These are phyloP conservation scores for Flabesymbios commensalis DNA, from an alignment of 2,888 invertebrate species.

Conservation along the genomic window DNA sequence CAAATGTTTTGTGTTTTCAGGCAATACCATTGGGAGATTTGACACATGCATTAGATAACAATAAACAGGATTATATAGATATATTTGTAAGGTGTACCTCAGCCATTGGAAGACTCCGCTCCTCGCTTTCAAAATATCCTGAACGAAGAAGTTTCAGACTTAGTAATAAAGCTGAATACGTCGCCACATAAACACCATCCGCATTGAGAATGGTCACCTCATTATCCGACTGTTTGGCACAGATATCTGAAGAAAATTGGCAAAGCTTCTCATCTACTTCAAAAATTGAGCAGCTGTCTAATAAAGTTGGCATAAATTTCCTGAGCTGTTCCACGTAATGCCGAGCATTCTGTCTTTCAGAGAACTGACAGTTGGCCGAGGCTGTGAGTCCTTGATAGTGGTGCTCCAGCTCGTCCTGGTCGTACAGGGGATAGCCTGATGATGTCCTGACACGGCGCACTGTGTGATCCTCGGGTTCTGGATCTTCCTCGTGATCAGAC, in stretches of 20 bases:
- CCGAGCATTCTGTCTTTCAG: slow-evolving; percentile 24
- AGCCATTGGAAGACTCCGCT: slow-evolving; percentile 61
- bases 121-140: slow-evolving; percentile 70
- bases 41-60: no score
- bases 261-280: slow-evolving; percentile 90
- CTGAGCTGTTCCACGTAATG: slow-evolving; percentile 19
- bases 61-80: no score
- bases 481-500: neutral
- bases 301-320: slow-evolving; percentile 73
- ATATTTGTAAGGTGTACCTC: no score
- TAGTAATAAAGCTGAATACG: slow-evolving; percentile 81
- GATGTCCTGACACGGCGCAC: neutral
- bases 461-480: neutral
- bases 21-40: no score
- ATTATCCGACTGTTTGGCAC: slow-evolving; percentile 55
- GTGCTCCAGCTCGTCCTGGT: no score
- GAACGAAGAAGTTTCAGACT: slow-evolving; percentile 78
- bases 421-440: neutral
- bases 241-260: slow-evolving; percentile 88
- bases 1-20: no score
- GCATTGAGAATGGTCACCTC: slow-evolving; percentile 78
- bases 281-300: slow-evolving; percentile 77
- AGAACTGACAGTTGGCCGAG: slow-evolving; percentile 1
- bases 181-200: slow-evolving; percentile 90
- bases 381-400: no score